Percentiles rank a stretch among this genome's conserved stretches.
Evolutionary conservation across 2,113 vertebrate species (phyloP).

Genomic region (Gobio gobio): DNA sequence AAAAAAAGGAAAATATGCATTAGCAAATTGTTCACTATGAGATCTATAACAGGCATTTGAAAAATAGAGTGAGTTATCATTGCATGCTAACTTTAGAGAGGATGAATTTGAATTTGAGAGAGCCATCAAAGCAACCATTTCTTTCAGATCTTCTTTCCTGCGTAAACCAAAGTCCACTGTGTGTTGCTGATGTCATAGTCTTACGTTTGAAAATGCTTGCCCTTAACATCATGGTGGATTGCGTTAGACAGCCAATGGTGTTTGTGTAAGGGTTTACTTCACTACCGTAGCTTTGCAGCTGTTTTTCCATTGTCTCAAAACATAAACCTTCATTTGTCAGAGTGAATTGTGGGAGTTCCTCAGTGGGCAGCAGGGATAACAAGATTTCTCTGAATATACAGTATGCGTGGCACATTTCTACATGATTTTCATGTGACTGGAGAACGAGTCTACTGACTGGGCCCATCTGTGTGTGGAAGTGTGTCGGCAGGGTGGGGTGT

Average conservation of each 20-base stretch:
- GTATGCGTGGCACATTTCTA: conserved; percentile 7
- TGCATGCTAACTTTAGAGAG: not conserved
- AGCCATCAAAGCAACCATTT: not conserved
- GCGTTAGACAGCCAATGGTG: not conserved
- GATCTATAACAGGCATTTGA: not conserved
- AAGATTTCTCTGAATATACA: not conserved
- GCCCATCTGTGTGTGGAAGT: conserved; percentile 54
- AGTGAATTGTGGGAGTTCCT: not conserved
- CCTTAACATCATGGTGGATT: not conserved
- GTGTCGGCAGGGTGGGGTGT: conserved; percentile 33
- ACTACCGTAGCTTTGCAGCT: not conserved
- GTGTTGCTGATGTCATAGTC: not conserved
- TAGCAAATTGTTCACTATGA: not conserved
- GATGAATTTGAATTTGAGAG: not conserved
- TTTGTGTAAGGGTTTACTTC: conserved; percentile 3
- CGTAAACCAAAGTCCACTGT: not conserved
- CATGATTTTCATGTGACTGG: conserved; percentile 8
- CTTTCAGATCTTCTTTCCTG: not conserved
- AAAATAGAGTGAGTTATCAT: not conserved
- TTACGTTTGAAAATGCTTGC: not conserved
- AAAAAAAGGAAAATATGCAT: not conserved
- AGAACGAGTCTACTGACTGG: not conserved
- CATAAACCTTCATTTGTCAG: not conserved
- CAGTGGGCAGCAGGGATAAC: conserved; percentile 19
- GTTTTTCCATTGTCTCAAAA: conserved; percentile 3